Evolutionary conservation across 2,888 invertebrate species (phyloP).

Genomic region (Aphidius colemani): DNA sequence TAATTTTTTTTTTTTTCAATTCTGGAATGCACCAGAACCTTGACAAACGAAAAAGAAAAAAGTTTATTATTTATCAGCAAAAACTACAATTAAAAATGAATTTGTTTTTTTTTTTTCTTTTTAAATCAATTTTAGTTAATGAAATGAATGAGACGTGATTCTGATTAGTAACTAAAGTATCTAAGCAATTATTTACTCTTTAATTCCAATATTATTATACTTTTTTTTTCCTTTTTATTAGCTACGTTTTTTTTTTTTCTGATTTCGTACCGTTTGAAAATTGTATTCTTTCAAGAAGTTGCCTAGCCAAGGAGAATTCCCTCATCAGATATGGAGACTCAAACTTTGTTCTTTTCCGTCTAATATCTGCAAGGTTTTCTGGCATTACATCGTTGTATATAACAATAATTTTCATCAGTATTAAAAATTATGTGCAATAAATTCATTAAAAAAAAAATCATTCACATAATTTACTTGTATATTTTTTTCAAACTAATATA

Average conservation of each 20-base stretch:
- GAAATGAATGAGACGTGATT: constrained; percentile 14
- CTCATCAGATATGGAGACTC: constrained; percentile 49
- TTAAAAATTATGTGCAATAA: not conserved
- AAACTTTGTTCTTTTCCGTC: constrained; percentile 57
- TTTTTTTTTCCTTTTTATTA: too few relatives aligned
- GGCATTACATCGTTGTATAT: constrained; percentile 31
- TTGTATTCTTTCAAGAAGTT: constrained; percentile 52
- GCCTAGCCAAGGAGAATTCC: constrained; percentile 52
- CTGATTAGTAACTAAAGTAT: constrained; percentile 32
- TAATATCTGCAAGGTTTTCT: constrained; percentile 50
- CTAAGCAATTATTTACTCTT: constrained; percentile 14
- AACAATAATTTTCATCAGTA: not conserved
- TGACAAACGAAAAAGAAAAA: constrained; percentile 27
- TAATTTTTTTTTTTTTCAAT: constrained; percentile 6
- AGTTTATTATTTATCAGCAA: constrained; percentile 1
- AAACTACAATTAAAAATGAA: too few relatives aligned
- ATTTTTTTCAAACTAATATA: too few relatives aligned
- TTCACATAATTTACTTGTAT: too few relatives aligned
- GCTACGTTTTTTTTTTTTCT: not conserved
- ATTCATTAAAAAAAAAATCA: too few relatives aligned
- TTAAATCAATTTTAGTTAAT: not conserved
- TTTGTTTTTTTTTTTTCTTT: not conserved
- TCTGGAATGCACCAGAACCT: constrained; percentile 15
- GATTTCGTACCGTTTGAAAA: constrained; percentile 53
- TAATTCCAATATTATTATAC: too few relatives aligned